These are phyloP conservation scores for Aurelia aurita complex sp. Pacific DNA, from an alignment of 30 jellyfish, hydroid and myxozoan species.

Conservation along the genomic window DNA sequence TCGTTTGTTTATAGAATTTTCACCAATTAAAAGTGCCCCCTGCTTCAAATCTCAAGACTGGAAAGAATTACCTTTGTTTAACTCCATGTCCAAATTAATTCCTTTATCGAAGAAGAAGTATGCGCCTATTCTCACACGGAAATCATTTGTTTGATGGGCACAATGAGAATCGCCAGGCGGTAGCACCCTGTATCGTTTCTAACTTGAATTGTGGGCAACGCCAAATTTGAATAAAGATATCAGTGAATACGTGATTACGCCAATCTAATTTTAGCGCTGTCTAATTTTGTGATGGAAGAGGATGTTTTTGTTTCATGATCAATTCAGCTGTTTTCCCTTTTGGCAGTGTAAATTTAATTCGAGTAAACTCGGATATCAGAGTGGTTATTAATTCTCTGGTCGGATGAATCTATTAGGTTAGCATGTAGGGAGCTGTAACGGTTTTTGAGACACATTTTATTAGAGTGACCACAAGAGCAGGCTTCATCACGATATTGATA, in stretches of 20 bases:
- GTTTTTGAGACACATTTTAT: background rate
- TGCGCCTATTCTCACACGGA: constrained; percentile 9
- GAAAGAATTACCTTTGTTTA: constrained; percentile 7
- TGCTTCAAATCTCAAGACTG: background rate
- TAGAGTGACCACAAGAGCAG: no score
- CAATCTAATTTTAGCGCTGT: constrained; percentile 27
- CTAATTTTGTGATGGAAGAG: background rate
- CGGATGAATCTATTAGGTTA: background rate
- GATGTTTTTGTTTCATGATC: no score
- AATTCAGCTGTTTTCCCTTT: no score
- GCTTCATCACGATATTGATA: no score
- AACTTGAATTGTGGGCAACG: no score
- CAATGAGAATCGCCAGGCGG: no score
- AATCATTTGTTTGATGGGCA: background rate
- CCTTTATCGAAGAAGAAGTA: constrained; percentile 9
- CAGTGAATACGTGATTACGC: constrained; percentile 9
- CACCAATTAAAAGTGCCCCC: constrained; percentile 14
- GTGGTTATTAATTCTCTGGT: no score
- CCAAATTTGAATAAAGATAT: background rate
- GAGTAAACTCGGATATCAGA: no score
- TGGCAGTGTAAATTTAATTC: no score
- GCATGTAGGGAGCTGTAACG: background rate
- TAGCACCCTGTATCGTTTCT: no score
- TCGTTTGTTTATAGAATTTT: constrained; percentile 1
- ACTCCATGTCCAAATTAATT: constrained; percentile 12